phyloP scores from a whole-genome alignment of 1,140 invertebrate genomes.

The Bombus cullumanus region DNA sequence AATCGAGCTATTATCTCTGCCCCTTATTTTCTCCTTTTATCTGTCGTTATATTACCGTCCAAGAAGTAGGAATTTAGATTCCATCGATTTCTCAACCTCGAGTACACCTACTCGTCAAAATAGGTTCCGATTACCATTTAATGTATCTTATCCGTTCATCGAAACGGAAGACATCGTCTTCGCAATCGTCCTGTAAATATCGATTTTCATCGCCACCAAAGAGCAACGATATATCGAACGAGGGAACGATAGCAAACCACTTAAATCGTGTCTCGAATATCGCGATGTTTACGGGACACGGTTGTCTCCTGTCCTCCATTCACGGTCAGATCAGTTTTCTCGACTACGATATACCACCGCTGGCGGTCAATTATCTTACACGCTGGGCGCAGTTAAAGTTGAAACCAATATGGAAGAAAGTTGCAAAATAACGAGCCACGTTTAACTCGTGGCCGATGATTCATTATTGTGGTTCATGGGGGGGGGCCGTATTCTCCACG shows the following conservation, averaged over 20 bases:
- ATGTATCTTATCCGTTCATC: not conserved
- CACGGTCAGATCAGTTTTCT: constrained; percentile 21
- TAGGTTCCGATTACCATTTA: not conserved
- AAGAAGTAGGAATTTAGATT: constrained; percentile 38
- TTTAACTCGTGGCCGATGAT: constrained; percentile 49
- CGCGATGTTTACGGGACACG: not conserved
- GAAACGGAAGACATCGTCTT: not conserved
- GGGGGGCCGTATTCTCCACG: not conserved
- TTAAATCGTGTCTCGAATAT: not conserved
- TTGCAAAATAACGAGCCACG: constrained; percentile 34
- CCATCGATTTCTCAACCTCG: constrained; percentile 20
- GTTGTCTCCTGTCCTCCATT: not conserved
- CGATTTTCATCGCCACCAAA: not conserved
- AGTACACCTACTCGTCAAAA: not conserved
- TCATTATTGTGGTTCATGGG: constrained; percentile 53
- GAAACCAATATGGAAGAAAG: constrained; percentile 34
- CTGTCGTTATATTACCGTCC: not conserved
- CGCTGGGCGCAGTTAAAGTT: constrained; percentile 4
- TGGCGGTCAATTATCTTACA: constrained; percentile 32
- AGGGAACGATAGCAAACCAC: not conserved
- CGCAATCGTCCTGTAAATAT: not conserved
- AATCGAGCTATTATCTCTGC: not conserved
- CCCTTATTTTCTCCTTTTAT: not conserved
- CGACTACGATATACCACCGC: not conserved
- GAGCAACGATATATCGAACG: not conserved